A percentile compares a stretch with the other conserved stretches of the same genome.
Conservation (phyloP, 1,140 invertebrate genomes). For the Amphibalanus amphitrite region DNA sequence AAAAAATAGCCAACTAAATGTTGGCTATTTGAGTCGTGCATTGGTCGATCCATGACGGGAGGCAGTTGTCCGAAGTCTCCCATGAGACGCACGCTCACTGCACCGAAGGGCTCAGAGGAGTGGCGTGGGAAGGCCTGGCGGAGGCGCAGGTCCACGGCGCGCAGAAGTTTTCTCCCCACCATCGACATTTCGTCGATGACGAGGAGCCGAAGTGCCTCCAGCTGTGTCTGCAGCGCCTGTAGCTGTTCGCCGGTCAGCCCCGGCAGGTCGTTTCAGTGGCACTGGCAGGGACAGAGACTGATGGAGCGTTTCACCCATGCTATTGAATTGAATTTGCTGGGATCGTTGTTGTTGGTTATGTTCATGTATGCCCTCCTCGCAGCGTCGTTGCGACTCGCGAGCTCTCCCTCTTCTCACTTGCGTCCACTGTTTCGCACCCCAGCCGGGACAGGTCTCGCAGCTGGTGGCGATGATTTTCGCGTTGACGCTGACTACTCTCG, state of each 20-base stretch:
- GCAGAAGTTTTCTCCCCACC: constrained; percentile 3
- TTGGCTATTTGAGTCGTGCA: background rate
- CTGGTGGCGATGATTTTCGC: no score
- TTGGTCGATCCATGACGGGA: background rate
- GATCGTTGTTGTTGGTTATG: no score
- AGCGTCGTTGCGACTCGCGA: no score
- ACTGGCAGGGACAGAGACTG: constrained; percentile 6
- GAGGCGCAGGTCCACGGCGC: constrained; percentile 2
- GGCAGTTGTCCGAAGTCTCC: constrained; percentile 2
- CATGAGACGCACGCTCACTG: background rate
- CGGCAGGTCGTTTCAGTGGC: constrained; percentile 5
- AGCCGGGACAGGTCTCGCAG: no score
- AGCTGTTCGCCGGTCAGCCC: background rate
- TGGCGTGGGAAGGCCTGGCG: background rate
- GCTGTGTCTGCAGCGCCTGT: background rate
- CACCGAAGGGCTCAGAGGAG: background rate
- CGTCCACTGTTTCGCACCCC: no score
- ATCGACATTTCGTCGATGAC: constrained; percentile 9
- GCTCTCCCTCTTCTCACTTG: no score
- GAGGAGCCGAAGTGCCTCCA: constrained; percentile 4
- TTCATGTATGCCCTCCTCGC: no score
- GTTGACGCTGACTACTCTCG: no score
- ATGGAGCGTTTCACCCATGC: constrained; percentile 9
- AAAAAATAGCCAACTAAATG: no score
- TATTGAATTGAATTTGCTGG: no score